phyloP scores from a whole-genome alignment of 37 sponge, comb jelly and placozoan species.

The Mnemiopsis leidyi region DNA sequence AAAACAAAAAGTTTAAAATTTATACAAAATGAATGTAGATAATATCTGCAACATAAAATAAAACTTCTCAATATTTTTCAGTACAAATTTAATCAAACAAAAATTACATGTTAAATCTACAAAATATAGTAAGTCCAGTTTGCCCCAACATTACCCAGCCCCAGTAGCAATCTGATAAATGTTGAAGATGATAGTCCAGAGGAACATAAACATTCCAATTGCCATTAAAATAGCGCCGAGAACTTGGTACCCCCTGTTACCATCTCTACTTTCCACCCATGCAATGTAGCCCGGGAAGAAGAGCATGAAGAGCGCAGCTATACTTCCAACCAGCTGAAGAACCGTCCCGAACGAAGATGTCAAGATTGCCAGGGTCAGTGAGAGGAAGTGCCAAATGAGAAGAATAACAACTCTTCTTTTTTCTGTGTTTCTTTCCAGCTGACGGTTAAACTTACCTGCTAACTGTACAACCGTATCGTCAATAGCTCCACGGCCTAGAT shows the following conservation, averaged over 20 bases:
- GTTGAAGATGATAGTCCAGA: neutral
- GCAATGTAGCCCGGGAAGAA: slow-evolving; percentile 4
- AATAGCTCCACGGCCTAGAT: neutral
- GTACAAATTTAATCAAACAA: no score
- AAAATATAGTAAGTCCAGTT: no score
- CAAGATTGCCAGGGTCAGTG: neutral
- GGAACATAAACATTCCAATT: neutral
- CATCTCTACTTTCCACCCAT: neutral
- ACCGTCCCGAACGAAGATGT: neutral
- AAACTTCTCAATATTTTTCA: no score
- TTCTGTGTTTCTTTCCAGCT: neutral
- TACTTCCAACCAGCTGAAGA: neutral
- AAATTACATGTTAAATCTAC: no score
- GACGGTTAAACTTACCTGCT: neutral
- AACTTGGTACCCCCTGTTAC: neutral
- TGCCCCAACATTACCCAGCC: neutral
- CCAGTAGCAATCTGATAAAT: slow-evolving; percentile 1
- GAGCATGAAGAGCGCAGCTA: slow-evolving; percentile 35
- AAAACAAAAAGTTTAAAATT: no score
- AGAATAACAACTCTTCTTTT: neutral
- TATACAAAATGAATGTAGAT: no score
- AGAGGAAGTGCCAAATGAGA: neutral
- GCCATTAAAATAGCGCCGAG: neutral
- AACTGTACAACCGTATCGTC: neutral
- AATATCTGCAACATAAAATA: no score